These are phyloP conservation scores for Pachydiplax longipennis DNA, from an alignment of 2,888 invertebrate species.

Conservation along the genomic window DNA sequence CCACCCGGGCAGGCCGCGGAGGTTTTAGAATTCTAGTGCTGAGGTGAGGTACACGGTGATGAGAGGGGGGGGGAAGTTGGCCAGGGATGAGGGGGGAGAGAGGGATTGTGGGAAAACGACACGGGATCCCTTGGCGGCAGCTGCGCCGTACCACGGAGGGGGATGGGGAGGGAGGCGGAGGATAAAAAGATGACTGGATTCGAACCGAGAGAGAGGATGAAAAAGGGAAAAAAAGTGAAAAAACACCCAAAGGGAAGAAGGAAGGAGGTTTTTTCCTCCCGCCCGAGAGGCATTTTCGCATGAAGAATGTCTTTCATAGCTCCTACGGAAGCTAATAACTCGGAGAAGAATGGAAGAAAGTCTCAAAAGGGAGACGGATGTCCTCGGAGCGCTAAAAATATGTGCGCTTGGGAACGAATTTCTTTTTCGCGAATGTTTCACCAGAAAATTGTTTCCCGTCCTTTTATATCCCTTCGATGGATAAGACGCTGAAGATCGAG, in stretches of 20 bases:
- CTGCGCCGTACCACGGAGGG: background rate
- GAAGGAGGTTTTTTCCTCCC: background rate
- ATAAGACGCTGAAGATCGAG: too few relatives aligned
- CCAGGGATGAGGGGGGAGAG: background rate
- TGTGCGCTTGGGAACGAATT: background rate
- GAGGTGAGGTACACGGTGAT: background rate
- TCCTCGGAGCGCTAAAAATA: background rate
- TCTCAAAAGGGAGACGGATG: background rate
- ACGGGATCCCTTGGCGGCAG: conserved; percentile 20
- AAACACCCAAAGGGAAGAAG: background rate
- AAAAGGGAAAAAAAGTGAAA: background rate
- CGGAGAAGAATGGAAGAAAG: background rate
- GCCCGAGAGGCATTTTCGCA: background rate
- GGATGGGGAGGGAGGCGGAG: background rate
- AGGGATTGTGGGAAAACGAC: conserved; percentile 7
- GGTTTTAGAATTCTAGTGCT: background rate
- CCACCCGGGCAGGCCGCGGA: background rate
- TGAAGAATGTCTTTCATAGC: background rate
- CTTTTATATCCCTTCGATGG: background rate
- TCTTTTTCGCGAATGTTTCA: background rate
- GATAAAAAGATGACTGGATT: background rate
- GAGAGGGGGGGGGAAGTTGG: background rate
- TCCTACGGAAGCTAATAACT: background rate
- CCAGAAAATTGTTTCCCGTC: background rate
- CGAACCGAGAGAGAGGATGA: background rate